phyloP scores from a whole-genome alignment of 2,888 invertebrate species.

The Homarus gammarus region DNA sequence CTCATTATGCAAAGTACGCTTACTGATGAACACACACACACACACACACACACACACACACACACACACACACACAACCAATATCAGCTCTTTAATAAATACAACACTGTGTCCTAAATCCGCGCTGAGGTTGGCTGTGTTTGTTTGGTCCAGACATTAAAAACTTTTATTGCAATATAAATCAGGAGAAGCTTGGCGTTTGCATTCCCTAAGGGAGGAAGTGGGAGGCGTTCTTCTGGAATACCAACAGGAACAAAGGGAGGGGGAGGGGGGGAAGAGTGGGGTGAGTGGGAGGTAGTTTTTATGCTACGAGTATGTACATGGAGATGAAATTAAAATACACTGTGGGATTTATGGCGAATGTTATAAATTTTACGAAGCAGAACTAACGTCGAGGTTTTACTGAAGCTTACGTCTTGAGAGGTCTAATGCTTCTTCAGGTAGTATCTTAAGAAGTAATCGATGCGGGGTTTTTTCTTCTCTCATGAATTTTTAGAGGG shows the following conservation, averaged over 20 bases:
- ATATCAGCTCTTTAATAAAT: not conserved
- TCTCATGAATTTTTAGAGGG: too few species aligned
- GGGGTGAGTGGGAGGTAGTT: too few species aligned
- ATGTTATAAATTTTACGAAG: not conserved
- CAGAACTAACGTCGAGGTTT: too few species aligned
- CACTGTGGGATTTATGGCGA: not conserved
- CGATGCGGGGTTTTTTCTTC: too few species aligned
- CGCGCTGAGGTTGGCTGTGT: not conserved
- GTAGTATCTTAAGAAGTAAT: too few species aligned
- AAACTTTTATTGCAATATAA: conserved; percentile 14
- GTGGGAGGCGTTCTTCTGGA: not conserved
- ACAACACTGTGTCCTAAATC: not conserved
- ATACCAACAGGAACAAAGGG: not conserved
- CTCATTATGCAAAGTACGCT: too few species aligned
- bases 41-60: conserved; percentile 9
- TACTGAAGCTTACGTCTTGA: too few species aligned
- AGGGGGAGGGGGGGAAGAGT: too few species aligned
- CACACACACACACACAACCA: conserved; percentile 12
- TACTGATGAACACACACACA: not conserved
- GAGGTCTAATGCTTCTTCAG: too few species aligned
- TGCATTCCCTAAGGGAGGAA: not conserved
- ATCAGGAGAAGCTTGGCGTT: not conserved
- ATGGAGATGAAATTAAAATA: not conserved
- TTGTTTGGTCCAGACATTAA: not conserved
- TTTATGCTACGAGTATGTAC: not conserved